These are phyloP conservation scores for Phylloscopus collybita DNA, from an alignment of 2,797 vertebrate species.

Conservation along the genomic window DNA sequence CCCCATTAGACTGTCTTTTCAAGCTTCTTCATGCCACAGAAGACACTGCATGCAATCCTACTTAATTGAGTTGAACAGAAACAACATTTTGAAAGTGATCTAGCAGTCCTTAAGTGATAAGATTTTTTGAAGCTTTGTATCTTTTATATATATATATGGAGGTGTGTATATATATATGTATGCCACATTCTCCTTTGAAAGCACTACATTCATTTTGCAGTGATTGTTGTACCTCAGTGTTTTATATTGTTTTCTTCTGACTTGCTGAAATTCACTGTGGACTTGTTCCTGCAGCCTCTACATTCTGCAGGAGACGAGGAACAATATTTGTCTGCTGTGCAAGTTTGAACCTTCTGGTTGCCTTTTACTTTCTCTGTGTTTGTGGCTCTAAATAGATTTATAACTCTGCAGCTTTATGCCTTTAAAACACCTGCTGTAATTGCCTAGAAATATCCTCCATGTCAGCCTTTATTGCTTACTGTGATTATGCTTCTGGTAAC, in stretches of 20 bases:
- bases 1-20: not conserved
- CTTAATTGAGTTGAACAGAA: not conserved
- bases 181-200: not conserved
- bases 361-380: not conserved
- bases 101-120: not conserved
- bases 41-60: not conserved
- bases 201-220: not conserved
- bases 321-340: not conserved
- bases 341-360: not conserved
- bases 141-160: not conserved
- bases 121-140: not conserved
- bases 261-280: not conserved
- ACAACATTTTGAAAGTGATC: not conserved
- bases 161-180: accelerated
- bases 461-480: conserved; percentile 56
- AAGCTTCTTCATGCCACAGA: accelerated
- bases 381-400: conserved; percentile 37
- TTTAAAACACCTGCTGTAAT: conserved; percentile 56
- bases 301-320: not conserved
- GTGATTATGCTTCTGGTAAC: conserved; percentile 52
- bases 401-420: conserved; percentile 36
- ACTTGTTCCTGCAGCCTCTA: not conserved
- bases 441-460: conserved; percentile 40
- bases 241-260: not conserved
- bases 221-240: not conserved